These are phyloP conservation scores for Leiothrix lutea DNA, from an alignment of 2,113 vertebrate genomes.

Conservation along the genomic window DNA sequence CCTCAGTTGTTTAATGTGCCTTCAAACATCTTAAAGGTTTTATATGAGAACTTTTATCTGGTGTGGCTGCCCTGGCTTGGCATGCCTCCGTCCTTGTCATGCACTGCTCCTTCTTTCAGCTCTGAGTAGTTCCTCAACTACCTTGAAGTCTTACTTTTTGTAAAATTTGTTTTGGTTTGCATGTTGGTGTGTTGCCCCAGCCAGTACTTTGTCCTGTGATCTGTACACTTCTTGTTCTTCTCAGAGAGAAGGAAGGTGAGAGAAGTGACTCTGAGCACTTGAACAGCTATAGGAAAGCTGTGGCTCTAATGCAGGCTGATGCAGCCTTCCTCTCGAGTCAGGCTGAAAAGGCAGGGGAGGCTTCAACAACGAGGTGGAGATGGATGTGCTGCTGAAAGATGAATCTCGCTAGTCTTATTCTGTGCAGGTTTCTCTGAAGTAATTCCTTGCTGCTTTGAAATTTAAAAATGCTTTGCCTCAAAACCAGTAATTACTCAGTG, in stretches of 20 bases:
- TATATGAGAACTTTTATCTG: not conserved
- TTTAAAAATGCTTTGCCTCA: not conserved
- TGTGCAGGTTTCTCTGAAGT: not conserved
- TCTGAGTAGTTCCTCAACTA: not conserved
- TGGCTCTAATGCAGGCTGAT: not conserved
- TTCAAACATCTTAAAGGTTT: not conserved
- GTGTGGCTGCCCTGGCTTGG: not conserved
- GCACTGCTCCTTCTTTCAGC: not conserved
- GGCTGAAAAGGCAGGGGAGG: not conserved
- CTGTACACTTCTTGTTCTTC: not conserved
- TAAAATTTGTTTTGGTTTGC: not conserved
- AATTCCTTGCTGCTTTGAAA: not conserved
- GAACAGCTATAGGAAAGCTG: not conserved
- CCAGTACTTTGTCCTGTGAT: not conserved
- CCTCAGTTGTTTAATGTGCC: not conserved
- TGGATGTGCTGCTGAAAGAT: not conserved
- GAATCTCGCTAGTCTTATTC: not conserved
- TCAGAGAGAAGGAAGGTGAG: not conserved
- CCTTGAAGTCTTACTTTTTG: not conserved
- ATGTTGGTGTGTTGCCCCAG: not conserved
- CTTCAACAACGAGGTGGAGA: not conserved
- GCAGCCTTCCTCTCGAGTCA: not conserved
- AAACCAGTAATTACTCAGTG: not conserved
- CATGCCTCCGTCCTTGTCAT: not conserved
- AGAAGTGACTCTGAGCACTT: not conserved